Base-by-base conservation (phyloP, 2,797 vertebrate species). In the Myotis pilosus region DNA sequence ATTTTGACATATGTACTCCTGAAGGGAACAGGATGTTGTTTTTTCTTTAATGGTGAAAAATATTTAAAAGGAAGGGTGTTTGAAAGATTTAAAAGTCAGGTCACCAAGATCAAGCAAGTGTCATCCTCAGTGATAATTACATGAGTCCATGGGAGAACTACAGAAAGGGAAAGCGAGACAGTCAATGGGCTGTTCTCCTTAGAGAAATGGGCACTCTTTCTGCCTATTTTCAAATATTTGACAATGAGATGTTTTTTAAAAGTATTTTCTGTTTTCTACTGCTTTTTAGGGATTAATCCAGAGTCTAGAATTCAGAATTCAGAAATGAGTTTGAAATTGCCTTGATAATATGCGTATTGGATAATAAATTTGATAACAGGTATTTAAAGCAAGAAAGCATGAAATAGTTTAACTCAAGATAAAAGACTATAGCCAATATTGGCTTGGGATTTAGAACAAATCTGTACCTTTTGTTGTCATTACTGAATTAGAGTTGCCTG, bases 351-450 rank as follows among this genome's bases (percentile, higher is more conserved):
- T 80, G 23, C 0, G 16, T 47, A 20, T 33, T 55, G 55, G 16
- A 80, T 53, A 84, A 68, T 64, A 83, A 62, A 47, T 89, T 87
- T 57, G 10, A n/a, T 55, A 84, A 80, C 44, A 68, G 28, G 10
- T 87, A 71, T 64, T 80, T 87, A 90, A 95, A 87, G 49, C n/a
- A 91, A 83, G 33, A 38, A 91, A 91, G n/a, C 7, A 55, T 87
- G 44, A 94, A 90, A 74, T 51, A 33, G n/a, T 95, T 72, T 44
- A 88, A 51, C 38, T 93, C 13, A 62, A 53, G 84, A 11, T 62
- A 94, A 94, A 72, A 25, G 19, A 75, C 49, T 57, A 22, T 60
- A 20, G 4, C 41, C 22, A 72, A 49, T 30, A 57, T 36, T 83
- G 60, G 28, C 49, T 81, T 69, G 17, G n/a, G 55, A 88, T 62